Percentiles rank a stretch among this genome's conserved stretches.
These are phyloP conservation scores for Chrysemys picta DNA, from an alignment of 2,113 vertebrate species.

Conservation along the genomic window DNA sequence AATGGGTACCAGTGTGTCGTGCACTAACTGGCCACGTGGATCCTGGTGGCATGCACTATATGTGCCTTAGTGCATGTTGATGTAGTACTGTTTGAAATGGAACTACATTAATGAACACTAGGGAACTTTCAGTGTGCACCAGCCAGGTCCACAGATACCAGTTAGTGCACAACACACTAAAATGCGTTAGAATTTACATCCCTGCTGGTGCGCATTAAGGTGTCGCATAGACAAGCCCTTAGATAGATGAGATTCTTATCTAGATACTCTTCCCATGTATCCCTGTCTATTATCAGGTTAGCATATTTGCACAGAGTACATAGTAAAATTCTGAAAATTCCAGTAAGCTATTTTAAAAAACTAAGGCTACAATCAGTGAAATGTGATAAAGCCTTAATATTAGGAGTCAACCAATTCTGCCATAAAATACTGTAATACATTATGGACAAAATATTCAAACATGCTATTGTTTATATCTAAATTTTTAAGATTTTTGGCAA, in stretches of 20 bases:
- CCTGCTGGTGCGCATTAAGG: neutral
- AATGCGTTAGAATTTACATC: neutral
- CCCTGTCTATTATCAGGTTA: neutral
- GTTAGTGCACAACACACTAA: neutral
- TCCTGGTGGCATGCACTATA: too few relatives aligned
- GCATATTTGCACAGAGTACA: neutral
- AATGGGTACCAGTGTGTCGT: too few relatives aligned
- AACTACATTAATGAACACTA: too few relatives aligned
- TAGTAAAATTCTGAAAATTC: neutral
- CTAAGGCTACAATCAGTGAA: neutral
- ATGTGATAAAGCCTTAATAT: neutral
- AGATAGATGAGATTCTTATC: neutral
- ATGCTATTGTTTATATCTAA: neutral
- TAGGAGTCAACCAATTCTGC: neutral
- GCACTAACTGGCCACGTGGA: too few relatives aligned
- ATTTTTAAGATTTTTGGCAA: neutral
- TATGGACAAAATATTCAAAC: neutral
- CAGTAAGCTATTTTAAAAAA: neutral
- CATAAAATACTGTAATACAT: neutral
- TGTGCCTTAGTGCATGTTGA: too few relatives aligned
- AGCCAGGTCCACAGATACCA: too few relatives aligned
- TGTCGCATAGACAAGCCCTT: neutral
- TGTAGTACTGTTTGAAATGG: too few relatives aligned
- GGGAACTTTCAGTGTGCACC: too few relatives aligned
- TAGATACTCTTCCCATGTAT: neutral